These are phyloP conservation scores for Syngnathus rostellatus DNA, from an alignment of 2,797 vertebrate species.

Conservation along the genomic window DNA sequence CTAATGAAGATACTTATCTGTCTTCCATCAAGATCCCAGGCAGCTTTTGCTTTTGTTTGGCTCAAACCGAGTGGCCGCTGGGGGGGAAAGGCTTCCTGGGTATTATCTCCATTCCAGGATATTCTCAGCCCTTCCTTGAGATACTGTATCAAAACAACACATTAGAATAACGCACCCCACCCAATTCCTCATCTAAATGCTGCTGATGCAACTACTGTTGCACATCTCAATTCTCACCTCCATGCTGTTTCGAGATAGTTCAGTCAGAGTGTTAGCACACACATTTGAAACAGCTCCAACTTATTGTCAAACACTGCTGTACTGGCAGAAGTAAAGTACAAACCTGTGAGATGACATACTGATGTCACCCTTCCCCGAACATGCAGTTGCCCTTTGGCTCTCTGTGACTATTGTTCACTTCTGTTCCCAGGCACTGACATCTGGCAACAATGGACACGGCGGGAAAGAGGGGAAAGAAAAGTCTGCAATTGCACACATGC, in stretches of 20 bases:
- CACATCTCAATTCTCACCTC: constrained; percentile 39
- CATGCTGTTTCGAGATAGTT: constrained; percentile 18
- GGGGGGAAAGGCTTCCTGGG: constrained; percentile 59
- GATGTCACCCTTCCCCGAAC: constrained; percentile 40
- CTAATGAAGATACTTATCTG: constrained; percentile 58
- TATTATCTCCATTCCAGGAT: constrained; percentile 63
- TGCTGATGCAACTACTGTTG: constrained; percentile 28
- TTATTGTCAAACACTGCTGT: constrained; percentile 19
- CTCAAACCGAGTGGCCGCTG: constrained; percentile 27
- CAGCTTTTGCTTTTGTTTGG: constrained; percentile 58
- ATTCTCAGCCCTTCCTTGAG: constrained; percentile 62
- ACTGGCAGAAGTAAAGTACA: constrained; percentile 33
- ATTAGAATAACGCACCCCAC: constrained; percentile 38
- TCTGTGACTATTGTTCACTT: constrained; percentile 62
- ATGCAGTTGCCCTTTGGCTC: constrained; percentile 56
- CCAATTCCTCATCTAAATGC: constrained; percentile 41
- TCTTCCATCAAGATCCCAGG: constrained; percentile 63
- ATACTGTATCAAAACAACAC: constrained; percentile 66
- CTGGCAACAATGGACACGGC: constrained; percentile 59
- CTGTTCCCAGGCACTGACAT: constrained; percentile 70
- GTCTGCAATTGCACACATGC: constrained; percentile 12
- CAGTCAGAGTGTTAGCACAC: constrained; percentile 3
- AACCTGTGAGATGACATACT: constrained; percentile 52
- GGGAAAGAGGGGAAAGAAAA: constrained; percentile 38
- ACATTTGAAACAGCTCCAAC: constrained; percentile 15